Base-by-base conservation (phyloP, 2,113 vertebrate species). In the Papio anubis region DNA sequence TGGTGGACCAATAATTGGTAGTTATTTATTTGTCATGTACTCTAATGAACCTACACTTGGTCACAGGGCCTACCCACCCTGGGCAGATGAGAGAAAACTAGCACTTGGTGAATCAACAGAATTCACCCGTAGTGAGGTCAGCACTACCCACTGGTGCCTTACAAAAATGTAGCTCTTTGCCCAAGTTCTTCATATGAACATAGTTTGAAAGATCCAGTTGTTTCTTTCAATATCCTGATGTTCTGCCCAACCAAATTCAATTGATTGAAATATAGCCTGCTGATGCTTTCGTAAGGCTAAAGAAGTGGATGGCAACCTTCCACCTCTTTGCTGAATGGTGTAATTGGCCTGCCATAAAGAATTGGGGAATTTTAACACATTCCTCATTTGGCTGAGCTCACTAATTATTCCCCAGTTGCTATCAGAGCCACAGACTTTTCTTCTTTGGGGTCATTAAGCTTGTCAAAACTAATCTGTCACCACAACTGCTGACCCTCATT, bases 391-490 rank as follows among this genome's bases (percentile, higher is more conserved):
- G 97, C 98, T 97, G 97, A 98, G 96, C 98, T 98, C 98, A 98
- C 98, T 98, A 98, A 98, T 98, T 99, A 99, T 98, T 98, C 98
- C 95, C 57, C 97, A 97, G 97, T 98, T 98, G 97, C 98, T 98
- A 98, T 98, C 97, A 98, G 98, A 98, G 98, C 97, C 96, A 97
- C 95, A 98, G 98, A 97, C 98, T 98, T 98, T 97, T 97, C 97
- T 98, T 98, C 97, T 80, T 6, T 97, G 95, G 98, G 97, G 98
- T 98, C 98, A 99, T 99, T 98, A 99, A 98, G 97, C 98, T 98
- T 99, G 98, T 99, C 99, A 99, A 99, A 99, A 99, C 98, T 98
- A 98, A 99, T 99, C 98, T 98, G 98, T 99, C 98, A 98, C 97
- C 98, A 98, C 97, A 98, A 98, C 98, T 96, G 94, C 98, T 98